phyloP scores from a whole-genome alignment of 2,113 vertebrate species.

The Phyllopteryx taeniolatus region DNA sequence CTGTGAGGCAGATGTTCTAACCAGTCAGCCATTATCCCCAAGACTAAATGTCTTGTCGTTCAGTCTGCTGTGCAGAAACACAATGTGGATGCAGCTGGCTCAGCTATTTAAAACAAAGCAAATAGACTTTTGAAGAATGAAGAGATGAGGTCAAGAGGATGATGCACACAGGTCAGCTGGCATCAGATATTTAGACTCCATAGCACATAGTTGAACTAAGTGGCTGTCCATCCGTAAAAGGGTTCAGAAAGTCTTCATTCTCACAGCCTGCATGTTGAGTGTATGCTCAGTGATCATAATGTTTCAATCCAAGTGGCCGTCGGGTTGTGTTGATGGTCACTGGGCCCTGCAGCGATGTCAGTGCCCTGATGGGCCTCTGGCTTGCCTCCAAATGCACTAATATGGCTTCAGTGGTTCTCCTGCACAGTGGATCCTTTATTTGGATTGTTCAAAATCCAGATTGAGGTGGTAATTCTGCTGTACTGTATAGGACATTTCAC shows the following conservation, averaged over 20 bases:
- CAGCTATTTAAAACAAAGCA: not conserved
- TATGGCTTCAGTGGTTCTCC: slow-evolving; percentile 33
- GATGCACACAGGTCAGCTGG: not conserved
- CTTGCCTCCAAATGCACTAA: slow-evolving; percentile 40
- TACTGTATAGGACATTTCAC: not conserved
- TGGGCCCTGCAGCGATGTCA: slow-evolving; percentile 57
- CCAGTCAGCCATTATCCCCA: too few relatives aligned
- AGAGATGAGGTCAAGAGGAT: not conserved
- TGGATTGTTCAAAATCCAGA: slow-evolving; percentile 14
- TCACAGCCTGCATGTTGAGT: slow-evolving; percentile 41
- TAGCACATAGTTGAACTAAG: slow-evolving; percentile 11
- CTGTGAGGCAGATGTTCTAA: too few relatives aligned
- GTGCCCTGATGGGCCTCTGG: slow-evolving; percentile 50
- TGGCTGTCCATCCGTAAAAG: slow-evolving; percentile 22
- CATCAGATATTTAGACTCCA: not conserved
- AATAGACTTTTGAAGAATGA: not conserved
- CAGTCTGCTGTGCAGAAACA: not conserved
- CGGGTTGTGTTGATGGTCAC: slow-evolving; percentile 46
- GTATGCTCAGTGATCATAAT: slow-evolving; percentile 49
- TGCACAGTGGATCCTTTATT: slow-evolving; percentile 22
- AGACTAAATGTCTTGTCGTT: not conserved
- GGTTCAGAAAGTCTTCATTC: slow-evolving; percentile 42
- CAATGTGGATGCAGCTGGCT: not conserved
- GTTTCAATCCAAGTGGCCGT: slow-evolving; percentile 39
- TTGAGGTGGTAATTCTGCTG: slow-evolving; percentile 16